Conservation (phyloP, 2,113 vertebrate genomes). For the Arizona elegans region DNA sequence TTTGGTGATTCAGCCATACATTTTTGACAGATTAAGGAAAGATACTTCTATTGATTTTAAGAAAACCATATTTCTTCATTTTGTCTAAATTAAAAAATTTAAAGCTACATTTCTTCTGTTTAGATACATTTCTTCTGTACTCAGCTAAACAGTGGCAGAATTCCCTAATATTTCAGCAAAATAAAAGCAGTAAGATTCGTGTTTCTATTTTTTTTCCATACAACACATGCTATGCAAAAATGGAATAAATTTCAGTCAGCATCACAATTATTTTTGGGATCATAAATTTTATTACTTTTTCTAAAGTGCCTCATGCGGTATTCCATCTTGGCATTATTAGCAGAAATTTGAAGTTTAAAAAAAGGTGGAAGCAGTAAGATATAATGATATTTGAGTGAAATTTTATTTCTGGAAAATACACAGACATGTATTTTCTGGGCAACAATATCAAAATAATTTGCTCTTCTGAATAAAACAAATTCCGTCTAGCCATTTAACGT, state of each 20-base stretch:
- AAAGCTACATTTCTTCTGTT: slow-evolving; percentile 57
- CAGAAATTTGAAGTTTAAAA: not conserved
- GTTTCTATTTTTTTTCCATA: slow-evolving; percentile 30
- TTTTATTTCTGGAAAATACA: not conserved
- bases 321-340: not conserved
- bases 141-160: slow-evolving; percentile 51
- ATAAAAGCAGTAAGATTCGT: slow-evolving; percentile 14
- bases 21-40: slow-evolving; percentile 8
- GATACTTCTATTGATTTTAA: slow-evolving; percentile 9
- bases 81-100: slow-evolving; percentile 50
- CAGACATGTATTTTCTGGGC: not conserved
- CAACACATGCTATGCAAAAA: not conserved
- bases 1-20: slow-evolving; percentile 3
- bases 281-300: not conserved
- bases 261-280: not conserved
- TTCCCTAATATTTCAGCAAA: slow-evolving; percentile 54
- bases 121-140: slow-evolving; percentile 57
- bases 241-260: not conserved
- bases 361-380: not conserved
- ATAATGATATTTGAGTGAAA: not conserved
- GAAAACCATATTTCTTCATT: slow-evolving; percentile 53
- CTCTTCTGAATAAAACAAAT: not conserved
- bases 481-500: not conserved
- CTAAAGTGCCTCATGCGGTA: not conserved
- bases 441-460: not conserved